Evolutionary conservation across 1,140 invertebrate genomes (phyloP), one percentile per base, ranked within the genome.

Genomic region (Archegozetes longisetosus): DNA sequence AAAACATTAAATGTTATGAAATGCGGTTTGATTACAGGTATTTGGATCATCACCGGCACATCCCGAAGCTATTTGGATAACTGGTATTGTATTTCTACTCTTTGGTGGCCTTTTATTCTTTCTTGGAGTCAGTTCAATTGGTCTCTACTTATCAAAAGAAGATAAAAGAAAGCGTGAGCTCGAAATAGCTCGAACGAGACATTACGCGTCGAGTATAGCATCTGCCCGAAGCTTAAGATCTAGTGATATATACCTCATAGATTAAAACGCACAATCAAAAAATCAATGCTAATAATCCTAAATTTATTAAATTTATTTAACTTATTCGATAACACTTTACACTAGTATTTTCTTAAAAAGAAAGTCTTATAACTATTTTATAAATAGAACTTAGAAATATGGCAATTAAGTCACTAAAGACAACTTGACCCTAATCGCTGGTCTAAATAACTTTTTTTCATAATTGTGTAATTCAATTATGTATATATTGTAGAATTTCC

Each of bases 41-140:
- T 60, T 64, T 20, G 66, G 66, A 13, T 65, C 64, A 28, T 67
- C 66, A 1, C 62, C 65, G 1, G 52, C 61, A n/a, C 59, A 67
- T 49, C 64, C 66, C 24, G 66, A 67, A 57, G 63, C 62, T 0
- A 40, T 67, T 24, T 67, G 66, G 66, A 66, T 67, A 2, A 51
- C 62, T 0, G 66, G 66, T 24, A 66, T 67, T 12, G 65, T 67
- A 9, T 52, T 67, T 12, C 28, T 67, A 14, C 28, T 66, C 13
- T 17, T 62, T n/a, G 66, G 66, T 28, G 66, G 65, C 29, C 28
- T 66, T 9, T 28, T 67, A 6, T 67, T 67, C 49, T 67, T 67
- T 13, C 52, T 67, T 62, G 66, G 66, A 12, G 65, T 67, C 32
- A 60, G 64, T 22, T 67, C 66, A 26, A 66, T 67, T 47, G 66